phyloP scores from a whole-genome alignment of 1,140 invertebrate species.

The Drosophila ironensis region DNA sequence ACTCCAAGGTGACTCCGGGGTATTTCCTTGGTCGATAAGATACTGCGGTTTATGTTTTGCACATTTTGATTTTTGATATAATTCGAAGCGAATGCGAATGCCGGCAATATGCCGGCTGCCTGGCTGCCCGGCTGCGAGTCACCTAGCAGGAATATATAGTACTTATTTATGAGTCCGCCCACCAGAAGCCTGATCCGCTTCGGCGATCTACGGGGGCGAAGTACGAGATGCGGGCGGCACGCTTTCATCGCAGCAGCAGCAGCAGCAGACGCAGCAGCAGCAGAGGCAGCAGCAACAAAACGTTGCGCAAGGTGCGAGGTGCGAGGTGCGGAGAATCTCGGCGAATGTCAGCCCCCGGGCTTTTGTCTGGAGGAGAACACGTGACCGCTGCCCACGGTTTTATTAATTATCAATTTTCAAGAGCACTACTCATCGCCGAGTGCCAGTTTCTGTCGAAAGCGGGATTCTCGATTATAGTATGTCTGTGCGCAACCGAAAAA shows the following conservation, averaged over 20 bases:
- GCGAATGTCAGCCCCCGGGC: constrained; percentile 36
- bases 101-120: constrained; percentile 24
- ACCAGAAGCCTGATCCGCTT: constrained; percentile 24
- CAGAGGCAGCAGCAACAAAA: too few species aligned
- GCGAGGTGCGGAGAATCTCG: constrained; percentile 36
- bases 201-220: constrained; percentile 16
- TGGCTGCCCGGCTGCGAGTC: neutral
- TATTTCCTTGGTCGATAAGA: constrained; percentile 25
- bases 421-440: constrained; percentile 40
- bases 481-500: too few species aligned
- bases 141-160: constrained; percentile 19
- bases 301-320: constrained; percentile 49
- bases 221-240: constrained; percentile 54
- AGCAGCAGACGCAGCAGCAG: too few species aligned
- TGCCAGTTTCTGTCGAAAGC: constrained; percentile 5
- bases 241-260: constrained; percentile 52
- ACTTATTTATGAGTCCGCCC: constrained; percentile 47
- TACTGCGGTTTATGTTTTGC: neutral
- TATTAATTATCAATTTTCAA: constrained; percentile 71
- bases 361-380: constrained; percentile 47
- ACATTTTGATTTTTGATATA: constrained; percentile 49
- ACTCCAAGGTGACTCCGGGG: constrained; percentile 26
- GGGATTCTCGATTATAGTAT: neutral
- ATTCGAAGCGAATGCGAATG: constrained; percentile 44
- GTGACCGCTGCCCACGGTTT: constrained; percentile 48